Conservation (phyloP, 2,113 vertebrate species). For the Crocuta crocuta region DNA sequence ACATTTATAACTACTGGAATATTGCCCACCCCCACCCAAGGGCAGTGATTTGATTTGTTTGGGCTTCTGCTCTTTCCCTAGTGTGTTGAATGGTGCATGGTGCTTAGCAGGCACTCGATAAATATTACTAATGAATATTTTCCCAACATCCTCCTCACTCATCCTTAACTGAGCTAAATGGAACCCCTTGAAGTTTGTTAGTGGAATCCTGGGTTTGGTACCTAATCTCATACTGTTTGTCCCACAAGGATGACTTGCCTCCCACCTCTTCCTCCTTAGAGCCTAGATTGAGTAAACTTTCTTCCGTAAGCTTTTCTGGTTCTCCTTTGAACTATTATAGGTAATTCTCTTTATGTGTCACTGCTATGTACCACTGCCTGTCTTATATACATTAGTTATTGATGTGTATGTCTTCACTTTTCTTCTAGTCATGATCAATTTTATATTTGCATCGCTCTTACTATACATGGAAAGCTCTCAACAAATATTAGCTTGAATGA, state of each 20-base stretch:
- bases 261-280: background rate
- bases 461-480: constrained; percentile 18
- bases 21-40: accelerated
- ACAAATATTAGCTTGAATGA: constrained; percentile 41
- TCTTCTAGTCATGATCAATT: background rate
- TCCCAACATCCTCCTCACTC: background rate
- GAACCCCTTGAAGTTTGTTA: background rate
- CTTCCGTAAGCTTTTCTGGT: background rate
- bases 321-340: background rate
- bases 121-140: constrained; percentile 1
- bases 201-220: background rate
- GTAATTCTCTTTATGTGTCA: background rate
- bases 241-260: background rate
- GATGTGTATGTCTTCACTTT: background rate
- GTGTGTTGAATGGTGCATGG: background rate
- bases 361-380: background rate
- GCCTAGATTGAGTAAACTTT: background rate
- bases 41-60: background rate
- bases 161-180: background rate
- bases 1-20: background rate
- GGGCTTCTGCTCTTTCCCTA: background rate
- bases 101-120: background rate
- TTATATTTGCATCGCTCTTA: background rate
- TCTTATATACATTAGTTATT: background rate
- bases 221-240: background rate